Evolutionary conservation across 2,888 invertebrate species (phyloP).

Genomic region (Polietes domitor): DNA sequence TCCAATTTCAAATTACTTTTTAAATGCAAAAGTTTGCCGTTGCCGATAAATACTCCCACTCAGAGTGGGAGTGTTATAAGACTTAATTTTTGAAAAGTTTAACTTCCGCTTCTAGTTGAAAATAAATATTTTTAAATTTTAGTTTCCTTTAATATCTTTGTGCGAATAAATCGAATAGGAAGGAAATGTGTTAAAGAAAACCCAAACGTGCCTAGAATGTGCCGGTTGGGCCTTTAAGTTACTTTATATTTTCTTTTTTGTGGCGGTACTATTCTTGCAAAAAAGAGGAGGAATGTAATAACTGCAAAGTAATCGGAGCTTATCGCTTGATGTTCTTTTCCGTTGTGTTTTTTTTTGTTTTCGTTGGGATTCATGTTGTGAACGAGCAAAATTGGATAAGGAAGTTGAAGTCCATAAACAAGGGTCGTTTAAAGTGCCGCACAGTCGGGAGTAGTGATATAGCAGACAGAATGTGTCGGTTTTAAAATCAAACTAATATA

Average conservation of each 20-base stretch:
- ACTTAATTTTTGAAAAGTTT: not conserved
- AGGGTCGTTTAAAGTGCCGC: not conserved
- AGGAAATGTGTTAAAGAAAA: not conserved
- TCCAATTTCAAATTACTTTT: not conserved
- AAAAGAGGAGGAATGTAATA: not conserved
- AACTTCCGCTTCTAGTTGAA: not conserved
- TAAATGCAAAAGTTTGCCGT: too few species aligned
- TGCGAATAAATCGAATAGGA: not conserved
- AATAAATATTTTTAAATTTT: not conserved
- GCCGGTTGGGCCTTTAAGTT: not conserved
- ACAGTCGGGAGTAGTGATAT: not conserved
- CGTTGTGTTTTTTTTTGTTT: not conserved
- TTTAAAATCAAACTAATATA: too few species aligned
- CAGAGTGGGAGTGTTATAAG: too few species aligned
- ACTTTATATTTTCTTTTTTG: not conserved
- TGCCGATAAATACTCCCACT: too few species aligned
- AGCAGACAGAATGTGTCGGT: not conserved
- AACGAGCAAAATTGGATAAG: slow-evolving; percentile 8
- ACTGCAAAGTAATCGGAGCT: not conserved
- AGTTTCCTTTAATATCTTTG: not conserved
- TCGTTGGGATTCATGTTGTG: not conserved
- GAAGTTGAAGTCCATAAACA: slow-evolving; percentile 33
- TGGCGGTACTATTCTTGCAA: slow-evolving; percentile 16
- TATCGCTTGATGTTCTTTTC: not conserved
- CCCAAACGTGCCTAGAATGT: not conserved